These are phyloP conservation scores for Andrena cerasifolii DNA, from an alignment of 1,140 invertebrate genomes.

Conservation along the genomic window DNA sequence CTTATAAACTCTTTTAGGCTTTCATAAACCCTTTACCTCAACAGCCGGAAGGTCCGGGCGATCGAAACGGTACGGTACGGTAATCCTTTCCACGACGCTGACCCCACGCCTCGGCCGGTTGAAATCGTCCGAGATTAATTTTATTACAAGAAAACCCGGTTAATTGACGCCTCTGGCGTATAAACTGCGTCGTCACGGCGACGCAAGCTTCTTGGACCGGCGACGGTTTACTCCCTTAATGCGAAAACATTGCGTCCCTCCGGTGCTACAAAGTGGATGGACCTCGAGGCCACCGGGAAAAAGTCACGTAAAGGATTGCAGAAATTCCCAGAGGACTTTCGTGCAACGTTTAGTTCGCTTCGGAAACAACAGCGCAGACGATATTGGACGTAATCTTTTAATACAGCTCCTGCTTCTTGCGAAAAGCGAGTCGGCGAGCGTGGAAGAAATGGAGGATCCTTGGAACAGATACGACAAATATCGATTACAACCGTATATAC, in stretches of 20 bases:
- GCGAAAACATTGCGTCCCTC: conserved; percentile 72
- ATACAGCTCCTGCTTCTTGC: conserved; percentile 58
- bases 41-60: not conserved
- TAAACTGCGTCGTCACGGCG: conserved; percentile 61
- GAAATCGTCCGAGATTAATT: conserved; percentile 61
- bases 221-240: conserved; percentile 72
- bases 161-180: conserved; percentile 68
- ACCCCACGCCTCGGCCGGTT: conserved; percentile 15
- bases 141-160: conserved; percentile 63
- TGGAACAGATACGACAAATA: no score
- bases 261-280: conserved; percentile 31
- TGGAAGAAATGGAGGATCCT: no score
- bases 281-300: conserved; percentile 31
- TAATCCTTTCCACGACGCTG: conserved; percentile 22
- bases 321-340: conserved; percentile 65
- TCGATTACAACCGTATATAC: no score
- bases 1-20: not conserved
- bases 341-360: conserved; percentile 41
- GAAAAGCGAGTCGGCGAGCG: no score
- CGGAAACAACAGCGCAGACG: conserved; percentile 19
- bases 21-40: not conserved
- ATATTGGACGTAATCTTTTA: conserved; percentile 74
- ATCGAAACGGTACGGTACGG: no score
- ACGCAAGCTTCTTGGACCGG: not conserved
- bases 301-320: conserved; percentile 75